Conservation (phyloP, 2,797 vertebrate species). For the Enteromius argenteus region DNA sequence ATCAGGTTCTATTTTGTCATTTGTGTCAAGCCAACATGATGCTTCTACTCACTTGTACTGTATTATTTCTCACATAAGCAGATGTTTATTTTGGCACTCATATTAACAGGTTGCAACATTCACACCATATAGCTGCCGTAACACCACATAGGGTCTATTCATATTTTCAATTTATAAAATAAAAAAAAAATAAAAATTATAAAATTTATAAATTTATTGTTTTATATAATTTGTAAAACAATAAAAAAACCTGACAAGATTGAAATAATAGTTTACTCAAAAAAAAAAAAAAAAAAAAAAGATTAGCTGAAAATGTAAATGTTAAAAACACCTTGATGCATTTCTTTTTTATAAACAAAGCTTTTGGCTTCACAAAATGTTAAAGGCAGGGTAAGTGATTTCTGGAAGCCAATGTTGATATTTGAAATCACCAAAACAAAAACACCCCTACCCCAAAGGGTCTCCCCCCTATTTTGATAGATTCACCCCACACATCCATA, state of each 20-base stretch:
- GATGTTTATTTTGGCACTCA: background rate
- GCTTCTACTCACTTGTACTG: background rate
- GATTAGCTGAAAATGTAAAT: background rate
- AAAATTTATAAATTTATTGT: too few relatives aligned
- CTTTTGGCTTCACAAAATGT: background rate
- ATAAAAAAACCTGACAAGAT: background rate
- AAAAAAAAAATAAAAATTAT: background rate
- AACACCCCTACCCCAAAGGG: too few relatives aligned
- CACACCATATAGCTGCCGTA: background rate
- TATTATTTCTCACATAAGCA: conserved; percentile 9
- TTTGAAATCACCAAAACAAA: too few relatives aligned
- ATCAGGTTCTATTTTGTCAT: background rate
- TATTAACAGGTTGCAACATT: background rate
- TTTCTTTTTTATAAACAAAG: too few relatives aligned
- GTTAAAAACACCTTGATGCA: background rate
- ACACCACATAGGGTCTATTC: background rate
- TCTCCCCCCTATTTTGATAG: too few relatives aligned
- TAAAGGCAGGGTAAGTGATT: background rate
- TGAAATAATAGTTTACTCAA: background rate
- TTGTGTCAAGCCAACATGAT: background rate
- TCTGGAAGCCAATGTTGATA: too few relatives aligned
- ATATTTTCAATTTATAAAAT: background rate
- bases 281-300: background rate
- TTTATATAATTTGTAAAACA: too few relatives aligned
- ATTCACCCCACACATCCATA: too few relatives aligned